Conservation (phyloP, 2,797 vertebrate genomes). For the Pipistrellus nathusii region DNA sequence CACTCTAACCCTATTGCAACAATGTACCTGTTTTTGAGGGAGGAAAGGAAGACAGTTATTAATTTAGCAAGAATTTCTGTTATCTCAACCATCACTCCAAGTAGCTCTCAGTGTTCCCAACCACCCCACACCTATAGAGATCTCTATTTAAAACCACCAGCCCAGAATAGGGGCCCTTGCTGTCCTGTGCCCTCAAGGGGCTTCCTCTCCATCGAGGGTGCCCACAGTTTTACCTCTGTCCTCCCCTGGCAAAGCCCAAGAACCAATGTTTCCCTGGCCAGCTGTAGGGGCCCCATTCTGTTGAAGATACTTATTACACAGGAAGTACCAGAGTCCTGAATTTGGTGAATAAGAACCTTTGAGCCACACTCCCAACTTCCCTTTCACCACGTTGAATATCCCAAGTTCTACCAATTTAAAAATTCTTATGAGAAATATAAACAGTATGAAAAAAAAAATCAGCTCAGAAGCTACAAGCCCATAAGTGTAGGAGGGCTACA, state of each 20-base stretch:
- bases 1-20: conserved; percentile 94
- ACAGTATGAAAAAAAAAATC: neutral
- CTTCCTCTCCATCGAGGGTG: neutral
- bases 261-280: neutral
- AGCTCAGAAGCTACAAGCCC: neutral
- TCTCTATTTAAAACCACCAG: neutral
- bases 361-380: neutral
- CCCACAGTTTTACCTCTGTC: neutral
- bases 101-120: neutral
- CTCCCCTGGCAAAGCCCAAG: neutral
- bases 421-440: conserved; percentile 54
- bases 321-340: neutral
- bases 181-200: neutral
- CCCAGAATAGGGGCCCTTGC: neutral
- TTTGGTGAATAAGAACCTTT: conserved; percentile 16
- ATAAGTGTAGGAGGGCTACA: neutral
- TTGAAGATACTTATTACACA: neutral
- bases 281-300: neutral
- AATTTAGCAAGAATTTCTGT: conserved; percentile 15
- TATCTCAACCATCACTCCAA: neutral
- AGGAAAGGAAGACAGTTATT: neutral
- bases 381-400: neutral
- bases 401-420: conserved; percentile 47
- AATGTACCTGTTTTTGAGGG: conserved; percentile 90
- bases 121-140: neutral